Evolutionary conservation across 1,140 invertebrate species (phyloP).

Genomic region (Drosophila grimshawi): DNA sequence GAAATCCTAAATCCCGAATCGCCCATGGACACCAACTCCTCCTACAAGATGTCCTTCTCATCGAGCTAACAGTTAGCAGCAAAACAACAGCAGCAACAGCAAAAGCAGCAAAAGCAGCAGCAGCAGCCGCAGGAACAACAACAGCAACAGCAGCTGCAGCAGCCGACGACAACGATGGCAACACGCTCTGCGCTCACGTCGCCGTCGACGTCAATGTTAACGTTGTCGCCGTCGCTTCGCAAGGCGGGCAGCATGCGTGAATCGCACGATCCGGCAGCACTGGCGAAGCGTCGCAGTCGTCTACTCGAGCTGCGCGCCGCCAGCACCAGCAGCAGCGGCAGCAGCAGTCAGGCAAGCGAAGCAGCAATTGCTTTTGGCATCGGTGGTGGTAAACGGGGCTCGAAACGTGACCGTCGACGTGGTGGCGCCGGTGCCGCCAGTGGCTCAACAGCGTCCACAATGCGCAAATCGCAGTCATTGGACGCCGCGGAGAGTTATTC

Average conservation of each 20-base stretch:
- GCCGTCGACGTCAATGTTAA: neutral
- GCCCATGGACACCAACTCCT: constrained; percentile 78
- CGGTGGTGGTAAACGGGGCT: constrained; percentile 47
- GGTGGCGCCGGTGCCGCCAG: constrained; percentile 8
- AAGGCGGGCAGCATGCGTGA: constrained; percentile 66
- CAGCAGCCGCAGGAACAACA: neutral
- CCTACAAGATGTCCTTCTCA: constrained; percentile 80
- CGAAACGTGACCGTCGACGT: constrained; percentile 52
- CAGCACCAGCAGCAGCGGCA: constrained; percentile 42
- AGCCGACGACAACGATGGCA: constrained; percentile 5
- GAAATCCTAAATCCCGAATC: constrained; percentile 80
- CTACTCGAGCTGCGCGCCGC: constrained; percentile 62
- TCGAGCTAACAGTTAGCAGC: constrained; percentile 82
- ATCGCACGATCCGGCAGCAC: constrained; percentile 40
- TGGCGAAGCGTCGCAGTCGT: constrained; percentile 70
- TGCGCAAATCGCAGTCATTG: constrained; percentile 75
- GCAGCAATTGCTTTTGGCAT: constrained; percentile 53
- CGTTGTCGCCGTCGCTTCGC: constrained; percentile 57
- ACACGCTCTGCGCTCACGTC: neutral
- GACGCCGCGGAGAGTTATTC: constrained; percentile 71
- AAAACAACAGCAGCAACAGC: constrained; percentile 49
- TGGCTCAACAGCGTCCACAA: constrained; percentile 18
- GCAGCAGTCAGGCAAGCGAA: constrained; percentile 37
- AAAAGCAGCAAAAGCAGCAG: constrained; percentile 6
- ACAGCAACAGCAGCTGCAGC: constrained; percentile 38